Evolutionary conservation across 2,113 vertebrate genomes (phyloP), one percentile per base, ranked within the genome.

Genomic region (Stigmatopora argus): DNA sequence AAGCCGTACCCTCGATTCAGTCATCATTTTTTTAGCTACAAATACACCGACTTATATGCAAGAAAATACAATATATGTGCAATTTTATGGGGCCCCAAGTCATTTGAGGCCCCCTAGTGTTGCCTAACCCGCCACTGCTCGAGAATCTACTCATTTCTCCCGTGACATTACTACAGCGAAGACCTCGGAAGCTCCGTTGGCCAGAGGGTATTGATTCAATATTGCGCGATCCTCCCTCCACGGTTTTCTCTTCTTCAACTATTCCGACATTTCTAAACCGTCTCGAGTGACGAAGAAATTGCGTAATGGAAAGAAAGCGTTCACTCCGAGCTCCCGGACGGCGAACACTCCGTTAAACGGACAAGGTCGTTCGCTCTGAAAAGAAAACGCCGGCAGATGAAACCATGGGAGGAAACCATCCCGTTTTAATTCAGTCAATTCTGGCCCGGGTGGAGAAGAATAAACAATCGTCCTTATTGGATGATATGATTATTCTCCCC

Each of bases 151-250:
- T 65, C 19, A 10, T 79, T 63, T 82, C 69, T 86, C 79, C 74
- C 69, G 56, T 67, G 81, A 77, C 77, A 75, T 79, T 84, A 84
- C 75, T 80, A 66, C 57, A 70, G 64, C 79, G 72, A 68, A 78
- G 78, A 80, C 69, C 83, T 87, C 87, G 84, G 87, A 85, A 86
- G 77, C 78, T 74, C 72, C 72, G 15, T 18, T 72, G 76, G 80
- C 85, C 74, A 79, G 72, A 66, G 80, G 74, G 60, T 84, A 86
- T 87, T 80, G 82, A 87, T 86, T 81, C 84, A 77, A 83, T 82
- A 81, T 82, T 75, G 81, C 79, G 81, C 77, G 72, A 64, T 18
- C 26, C 23, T 51, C 44, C 55, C 53, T 59, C 64, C 70, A 14
- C 21, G 3, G 7, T 53, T 23, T 21, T 53, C 77, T 73, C 46